These are phyloP conservation scores for Falco biarmicus DNA, from an alignment of 2,797 vertebrate genomes.

Conservation along the genomic window DNA sequence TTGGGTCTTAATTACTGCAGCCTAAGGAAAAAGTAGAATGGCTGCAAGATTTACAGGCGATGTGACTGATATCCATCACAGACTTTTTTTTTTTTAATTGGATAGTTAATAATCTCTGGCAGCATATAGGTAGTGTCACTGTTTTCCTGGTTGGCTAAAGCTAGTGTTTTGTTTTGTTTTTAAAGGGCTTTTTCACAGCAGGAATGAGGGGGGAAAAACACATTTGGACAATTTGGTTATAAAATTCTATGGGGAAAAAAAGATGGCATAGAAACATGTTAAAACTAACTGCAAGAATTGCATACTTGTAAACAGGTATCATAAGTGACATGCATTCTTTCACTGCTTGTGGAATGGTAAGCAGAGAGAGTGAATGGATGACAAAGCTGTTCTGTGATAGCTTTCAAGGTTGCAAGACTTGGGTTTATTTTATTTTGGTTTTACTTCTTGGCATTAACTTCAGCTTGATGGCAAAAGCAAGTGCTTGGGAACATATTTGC, in stretches of 20 bases:
- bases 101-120: not conserved
- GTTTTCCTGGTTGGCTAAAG: not conserved
- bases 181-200: not conserved
- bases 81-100: rapidly evolving
- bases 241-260: not conserved
- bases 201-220: not conserved
- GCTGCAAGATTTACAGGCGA: not conserved
- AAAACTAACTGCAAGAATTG: not conserved
- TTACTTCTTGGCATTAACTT: not conserved
- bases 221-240: rapidly evolving
- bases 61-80: rapidly evolving
- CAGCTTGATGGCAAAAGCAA: not conserved
- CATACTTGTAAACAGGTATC: not conserved
- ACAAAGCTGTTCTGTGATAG: not conserved
- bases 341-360: rapidly evolving
- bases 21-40: not conserved
- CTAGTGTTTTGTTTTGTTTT: not conserved
- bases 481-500: not conserved
- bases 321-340: not conserved
- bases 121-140: not conserved
- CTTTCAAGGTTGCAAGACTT: not conserved
- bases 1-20: not conserved
- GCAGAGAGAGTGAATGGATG: not conserved
- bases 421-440: not conserved
- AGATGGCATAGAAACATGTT: not conserved